Conservation (phyloP, 2,797 vertebrate genomes). For the Tadarida brasiliensis region DNA sequence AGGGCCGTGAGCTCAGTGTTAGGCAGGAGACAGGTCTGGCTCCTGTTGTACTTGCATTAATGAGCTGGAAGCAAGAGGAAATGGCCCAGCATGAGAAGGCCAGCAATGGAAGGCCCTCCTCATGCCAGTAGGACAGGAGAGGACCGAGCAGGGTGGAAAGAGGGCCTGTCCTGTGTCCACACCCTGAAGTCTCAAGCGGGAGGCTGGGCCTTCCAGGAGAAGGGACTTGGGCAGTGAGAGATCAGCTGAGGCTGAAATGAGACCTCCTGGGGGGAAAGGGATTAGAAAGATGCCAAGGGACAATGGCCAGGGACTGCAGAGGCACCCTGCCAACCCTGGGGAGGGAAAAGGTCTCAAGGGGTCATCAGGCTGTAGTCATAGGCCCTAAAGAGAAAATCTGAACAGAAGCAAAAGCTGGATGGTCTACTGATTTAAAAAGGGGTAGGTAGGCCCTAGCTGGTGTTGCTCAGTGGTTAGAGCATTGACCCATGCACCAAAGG, state of each 20-base stretch:
- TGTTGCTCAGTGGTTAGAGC: too few species aligned
- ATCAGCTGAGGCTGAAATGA: slow-evolving; percentile 20
- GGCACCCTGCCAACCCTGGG: neutral
- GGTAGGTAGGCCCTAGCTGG: neutral
- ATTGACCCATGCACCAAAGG: too few species aligned
- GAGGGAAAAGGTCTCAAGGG: neutral
- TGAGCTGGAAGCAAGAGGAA: slow-evolving; percentile 69
- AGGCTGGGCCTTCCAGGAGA: slow-evolving; percentile 46
- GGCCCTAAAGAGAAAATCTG: neutral
- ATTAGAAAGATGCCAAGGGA: slow-evolving; percentile 51
- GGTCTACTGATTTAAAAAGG: slow-evolving; percentile 15
- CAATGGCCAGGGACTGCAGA: neutral
- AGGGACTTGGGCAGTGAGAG: neutral
- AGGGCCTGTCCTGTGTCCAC: neutral
- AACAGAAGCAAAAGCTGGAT: slow-evolving; percentile 1
- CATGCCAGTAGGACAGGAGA: slow-evolving; percentile 59
- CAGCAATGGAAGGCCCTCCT: slow-evolving; percentile 24
- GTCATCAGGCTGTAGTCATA: neutral
- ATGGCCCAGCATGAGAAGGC: slow-evolving; percentile 37
- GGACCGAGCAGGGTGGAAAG: neutral
- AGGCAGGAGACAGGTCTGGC: slow-evolving; percentile 58
- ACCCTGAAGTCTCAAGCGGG: neutral
- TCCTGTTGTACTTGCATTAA: slow-evolving; percentile 65
- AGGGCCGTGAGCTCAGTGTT: neutral
- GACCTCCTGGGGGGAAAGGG: neutral